Conservation (phyloP, 2,113 vertebrate species). For the Saguinus imperator region DNA sequence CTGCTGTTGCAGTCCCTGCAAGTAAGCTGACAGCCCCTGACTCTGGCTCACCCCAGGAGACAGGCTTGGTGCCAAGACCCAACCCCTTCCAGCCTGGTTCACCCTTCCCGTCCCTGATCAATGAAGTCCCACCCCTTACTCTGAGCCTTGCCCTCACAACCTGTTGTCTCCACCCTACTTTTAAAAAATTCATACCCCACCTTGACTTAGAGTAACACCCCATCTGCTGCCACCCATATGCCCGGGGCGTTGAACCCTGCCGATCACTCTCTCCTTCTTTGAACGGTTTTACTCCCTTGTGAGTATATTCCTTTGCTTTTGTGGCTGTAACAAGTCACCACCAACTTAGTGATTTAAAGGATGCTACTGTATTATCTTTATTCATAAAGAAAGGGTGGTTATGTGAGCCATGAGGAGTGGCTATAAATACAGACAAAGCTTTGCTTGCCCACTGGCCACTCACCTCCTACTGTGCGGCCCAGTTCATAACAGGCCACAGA, state of each 20-base stretch:
- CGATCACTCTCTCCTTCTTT: background rate
- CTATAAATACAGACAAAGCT: no score
- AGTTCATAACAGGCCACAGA: no score
- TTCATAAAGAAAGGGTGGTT: background rate
- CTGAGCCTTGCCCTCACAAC: background rate
- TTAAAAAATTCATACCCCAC: background rate
- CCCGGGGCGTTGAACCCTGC: background rate
- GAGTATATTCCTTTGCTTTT: background rate
- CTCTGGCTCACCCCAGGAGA: background rate
- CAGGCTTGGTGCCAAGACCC: background rate
- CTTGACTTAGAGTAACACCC: background rate
- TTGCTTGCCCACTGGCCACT: no score
- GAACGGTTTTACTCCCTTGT: background rate
- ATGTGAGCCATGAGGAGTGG: no score
- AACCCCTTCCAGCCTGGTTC: background rate
- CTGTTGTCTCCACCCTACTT: background rate
- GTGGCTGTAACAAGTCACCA: background rate
- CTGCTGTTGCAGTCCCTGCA: background rate
- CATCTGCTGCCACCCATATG: rapidly evolving
- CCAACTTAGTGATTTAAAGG: background rate
- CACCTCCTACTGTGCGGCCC: no score
- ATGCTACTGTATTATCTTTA: background rate
- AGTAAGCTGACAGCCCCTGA: background rate
- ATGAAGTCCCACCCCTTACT: background rate
- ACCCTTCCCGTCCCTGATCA: background rate